Percentiles rank a stretch among this genome's conserved stretches.
Conservation (phyloP, 1,140 invertebrate species). For the Cephus cinctus region DNA sequence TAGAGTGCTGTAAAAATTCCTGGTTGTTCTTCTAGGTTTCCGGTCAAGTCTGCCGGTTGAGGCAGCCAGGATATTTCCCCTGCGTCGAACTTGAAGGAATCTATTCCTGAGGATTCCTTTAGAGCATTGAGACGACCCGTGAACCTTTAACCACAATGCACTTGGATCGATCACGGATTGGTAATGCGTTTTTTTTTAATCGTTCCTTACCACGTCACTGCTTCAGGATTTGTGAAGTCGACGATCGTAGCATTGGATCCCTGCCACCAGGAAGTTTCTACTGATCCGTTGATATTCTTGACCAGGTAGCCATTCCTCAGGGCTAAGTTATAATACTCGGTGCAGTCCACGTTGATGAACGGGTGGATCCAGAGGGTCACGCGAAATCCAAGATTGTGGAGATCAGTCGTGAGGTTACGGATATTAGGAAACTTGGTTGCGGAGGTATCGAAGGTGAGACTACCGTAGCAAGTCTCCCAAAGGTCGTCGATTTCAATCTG, state of each 20-base stretch:
- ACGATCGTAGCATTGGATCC: conserved; percentile 63
- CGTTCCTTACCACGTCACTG: conserved; percentile 74
- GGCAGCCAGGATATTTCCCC: conserved; percentile 73
- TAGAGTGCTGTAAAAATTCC: conserved; percentile 66
- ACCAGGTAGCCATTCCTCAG: conserved; percentile 63
- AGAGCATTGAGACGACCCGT: conserved; percentile 45
- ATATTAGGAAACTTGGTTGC: too few relatives aligned
- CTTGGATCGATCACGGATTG: too few relatives aligned
- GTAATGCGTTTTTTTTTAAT: too few relatives aligned
- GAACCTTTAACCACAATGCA: background rate
- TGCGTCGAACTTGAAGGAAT: conserved; percentile 92
- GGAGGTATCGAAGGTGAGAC: too few relatives aligned
- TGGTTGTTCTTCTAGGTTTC: conserved; percentile 56
- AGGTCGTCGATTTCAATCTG: conserved; percentile 91
- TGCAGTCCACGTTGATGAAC: conserved; percentile 79
- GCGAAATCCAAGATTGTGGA: conserved; percentile 67
- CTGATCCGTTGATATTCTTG: conserved; percentile 57
- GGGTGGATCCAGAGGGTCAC: conserved; percentile 89
- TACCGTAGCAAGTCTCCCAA: conserved; percentile 91
- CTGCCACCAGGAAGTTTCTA: conserved; percentile 81
- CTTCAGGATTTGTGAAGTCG: conserved; percentile 77
- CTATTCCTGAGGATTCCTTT: conserved; percentile 66
- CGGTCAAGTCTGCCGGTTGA: conserved; percentile 55
- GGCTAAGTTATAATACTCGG: conserved; percentile 61
- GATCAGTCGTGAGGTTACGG: conserved; percentile 57